Base-by-base conservation (phyloP, 2,888 invertebrate genomes). In the Aquatica leii region DNA sequence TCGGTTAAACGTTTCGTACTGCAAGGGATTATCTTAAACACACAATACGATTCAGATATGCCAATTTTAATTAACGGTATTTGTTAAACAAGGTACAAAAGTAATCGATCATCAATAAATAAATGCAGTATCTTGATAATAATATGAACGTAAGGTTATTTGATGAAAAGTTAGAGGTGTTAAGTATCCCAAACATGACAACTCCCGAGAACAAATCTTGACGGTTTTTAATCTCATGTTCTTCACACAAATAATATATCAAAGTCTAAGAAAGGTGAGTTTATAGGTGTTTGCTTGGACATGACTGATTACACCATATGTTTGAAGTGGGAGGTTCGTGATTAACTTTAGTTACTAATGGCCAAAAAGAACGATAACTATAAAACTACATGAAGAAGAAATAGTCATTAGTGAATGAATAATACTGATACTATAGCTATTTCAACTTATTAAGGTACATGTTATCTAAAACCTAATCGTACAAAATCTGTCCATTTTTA, bases 121-220 rank as follows among this genome's bases (percentile, higher is more conserved):
- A 64, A 70, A 68, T 68, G 63, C 59, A 63, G 58, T 53, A 63
- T 67, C 55, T 52, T 49, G 55, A 59, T 59, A 65, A 62, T 60
- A 49, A 57, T 61, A 54, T 57, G 20, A 11, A 59, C 46, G 62
- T 50, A 46, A 58, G 59, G 66, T 68, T 70, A 68, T 71, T 68
- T 71, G 69, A 71, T 70, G 70, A 70, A 69, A 70, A 69, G 62
- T 69, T 70, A 66, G 65, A 72, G 70, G 69, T 74, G 72, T 73
- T 67, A 70, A 67, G 71, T 67, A 70, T 66, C 96, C 72, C 92
- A 91, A 77, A 97, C 93, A 96, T 96, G 88, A 76, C 74, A 73
- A 69, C 70, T 74, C 73, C 69, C 68, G 70, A 74, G 73, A 77
- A 78, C 77, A 76, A 77, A 78, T 78, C 76, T 76, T 68, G 72